Conservation (phyloP, 1,140 invertebrate species). For the Spodoptera litura region DNA sequence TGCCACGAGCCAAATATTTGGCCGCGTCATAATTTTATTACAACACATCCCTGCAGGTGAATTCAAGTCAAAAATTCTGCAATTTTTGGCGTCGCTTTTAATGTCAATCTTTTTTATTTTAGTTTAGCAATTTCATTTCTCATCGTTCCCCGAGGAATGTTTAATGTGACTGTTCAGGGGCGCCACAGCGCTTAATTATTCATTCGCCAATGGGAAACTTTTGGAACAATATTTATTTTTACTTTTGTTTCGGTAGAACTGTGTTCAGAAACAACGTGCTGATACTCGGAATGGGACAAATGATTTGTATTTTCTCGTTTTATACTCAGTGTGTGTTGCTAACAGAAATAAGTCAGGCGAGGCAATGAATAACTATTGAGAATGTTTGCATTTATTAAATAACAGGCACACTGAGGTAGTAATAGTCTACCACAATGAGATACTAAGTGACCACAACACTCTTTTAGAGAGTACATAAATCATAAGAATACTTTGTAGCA, state of each 20-base stretch:
- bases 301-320: background rate
- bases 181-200: background rate
- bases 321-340: background rate
- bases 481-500: too few relatives aligned
- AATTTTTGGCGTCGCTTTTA: background rate
- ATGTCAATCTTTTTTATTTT: constrained; percentile 4
- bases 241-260: too few relatives aligned
- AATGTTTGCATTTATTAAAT: background rate
- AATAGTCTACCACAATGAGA: too few relatives aligned
- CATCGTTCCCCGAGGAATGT: background rate
- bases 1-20: constrained; percentile 30
- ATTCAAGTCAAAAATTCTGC: constrained; percentile 7
- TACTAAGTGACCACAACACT: too few relatives aligned
- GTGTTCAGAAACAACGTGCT: too few relatives aligned
- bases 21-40: constrained; percentile 33
- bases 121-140: constrained; percentile 1
- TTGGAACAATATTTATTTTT: too few relatives aligned
- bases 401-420: background rate
- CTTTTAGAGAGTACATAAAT: too few relatives aligned
- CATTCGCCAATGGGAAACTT: background rate
- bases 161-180: constrained; percentile 8
- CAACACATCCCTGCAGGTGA: constrained; percentile 14
- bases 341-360: background rate
- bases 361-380: background rate
- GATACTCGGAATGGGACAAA: too few relatives aligned